Evolutionary conservation across 2,113 vertebrate species (phyloP), one percentile per base, ranked within the genome.

Genomic region (Brachypodius melanocephalos): DNA sequence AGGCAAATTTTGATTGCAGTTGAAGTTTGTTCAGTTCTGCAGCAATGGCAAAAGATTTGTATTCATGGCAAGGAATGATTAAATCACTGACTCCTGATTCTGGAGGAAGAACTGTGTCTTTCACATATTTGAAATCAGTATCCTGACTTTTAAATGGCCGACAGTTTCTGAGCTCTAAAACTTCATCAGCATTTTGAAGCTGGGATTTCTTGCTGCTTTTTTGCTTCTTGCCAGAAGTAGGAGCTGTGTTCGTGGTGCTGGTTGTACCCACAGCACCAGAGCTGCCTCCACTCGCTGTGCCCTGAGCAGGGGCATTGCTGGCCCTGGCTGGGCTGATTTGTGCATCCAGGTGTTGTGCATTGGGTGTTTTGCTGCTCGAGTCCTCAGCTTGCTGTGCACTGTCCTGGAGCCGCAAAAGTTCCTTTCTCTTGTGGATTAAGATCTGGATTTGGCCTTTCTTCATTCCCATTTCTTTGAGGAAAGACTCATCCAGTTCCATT

Each of bases 1-100:
- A 94, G 73, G 98, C 97, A 96, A 98, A 98, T 75, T 98, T 98
- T 10, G 98, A 97, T 82, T 98, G 98, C 51, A 98, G 51, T 79
- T 97, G 97, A n/a, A 58, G 66, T 66, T 46, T 97, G 38, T 97
- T 96, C 81, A 98, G 79, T 8, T 31, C 52, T 90, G 97, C 97
- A 78, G 98, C 98, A 59, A 0, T 8, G 46, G 78, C 69, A 87
- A 98, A 93, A 18, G 98, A 98, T 91, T 99, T 99, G 7, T 97
- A 98, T 94, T 99, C 98, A 8, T 98, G 98, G 85, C 98, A 98
- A 38, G 98, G 98, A 12, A 15, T 80, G 59, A 97, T 98, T 69
- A 98, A 95, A 92, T 97, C 94, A 73, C 24, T 95, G 52, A 97
- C 96, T 57, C 98, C 98, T 11, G 98, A 98, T 96, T 98, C 98